Base-by-base conservation (phyloP, 1,140 invertebrate species). In the Drosophila athabasca region DNA sequence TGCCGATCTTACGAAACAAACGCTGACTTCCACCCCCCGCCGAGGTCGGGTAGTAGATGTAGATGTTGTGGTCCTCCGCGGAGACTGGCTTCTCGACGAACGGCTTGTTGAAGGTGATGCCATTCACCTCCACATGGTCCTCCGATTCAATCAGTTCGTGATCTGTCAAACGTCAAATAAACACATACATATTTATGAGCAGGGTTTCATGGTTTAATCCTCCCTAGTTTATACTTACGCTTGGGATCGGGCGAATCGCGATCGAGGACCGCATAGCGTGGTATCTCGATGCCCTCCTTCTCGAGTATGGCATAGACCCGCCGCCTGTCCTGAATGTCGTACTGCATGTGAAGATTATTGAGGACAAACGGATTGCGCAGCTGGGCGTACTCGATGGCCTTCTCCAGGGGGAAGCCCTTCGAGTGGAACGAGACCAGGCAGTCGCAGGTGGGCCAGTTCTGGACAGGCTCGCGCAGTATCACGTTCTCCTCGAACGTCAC, bases 11-110 rank as follows among this genome's bases (percentile, higher is more conserved):
- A 91, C 99, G 94, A 93, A 99, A 99, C 44, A 99, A 93, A 79
- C 98, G 94, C 91, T 99, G 99, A 92, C 97, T 98, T 2, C 99
- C 99, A 3, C 96, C 96, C 3, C 99, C 99, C n/a, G 98, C 99
- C 3, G 97, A 98, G 3, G 97, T 98, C 0, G 99, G 99, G 93
- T 99, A 99, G 92, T 99, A 99, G 82, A 99, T 99, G 92, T 99
- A 99, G 90, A 99, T 99, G 92, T 99, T 99, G 92, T 99, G 99
- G 93, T 99, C 98, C 93, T 99, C 99, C 0, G 99, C 99, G 19
- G 97, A 99, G 2, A 94, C 93, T 4, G 91, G 91, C 19, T 92
- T 92, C 44, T 99, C 99, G 0, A 99, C 99, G 93, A 99, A 99
- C 0, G 99, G 99, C 92, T 99, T 99, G 90, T 99, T 99, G 90